Conservation (phyloP, 2,113 vertebrate genomes). For the Chionodraco myersi region DNA sequence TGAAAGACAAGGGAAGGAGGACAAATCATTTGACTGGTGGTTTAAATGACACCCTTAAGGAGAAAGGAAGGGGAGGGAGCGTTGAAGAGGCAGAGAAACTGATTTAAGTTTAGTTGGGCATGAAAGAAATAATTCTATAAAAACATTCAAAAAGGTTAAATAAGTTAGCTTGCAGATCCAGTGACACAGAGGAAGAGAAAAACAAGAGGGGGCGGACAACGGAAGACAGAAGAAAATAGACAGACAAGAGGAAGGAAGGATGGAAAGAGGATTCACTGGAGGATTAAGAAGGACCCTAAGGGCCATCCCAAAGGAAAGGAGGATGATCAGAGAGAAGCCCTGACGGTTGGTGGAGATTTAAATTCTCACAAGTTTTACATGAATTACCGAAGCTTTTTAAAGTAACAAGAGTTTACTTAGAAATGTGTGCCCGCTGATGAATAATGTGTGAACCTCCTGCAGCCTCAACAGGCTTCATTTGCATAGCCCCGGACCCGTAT, state of each 20-base stretch:
- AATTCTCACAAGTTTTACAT: constrained; percentile 52
- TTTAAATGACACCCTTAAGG: constrained; percentile 51
- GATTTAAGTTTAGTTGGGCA: neutral
- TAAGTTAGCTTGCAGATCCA: constrained; percentile 38
- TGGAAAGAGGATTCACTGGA: constrained; percentile 38
- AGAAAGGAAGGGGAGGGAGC: constrained; percentile 1
- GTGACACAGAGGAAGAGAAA: constrained; percentile 6
- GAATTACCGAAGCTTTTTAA: constrained; percentile 49
- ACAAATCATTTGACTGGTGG: constrained; percentile 50
- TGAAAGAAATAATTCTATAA: constrained; percentile 13
- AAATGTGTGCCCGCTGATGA: constrained; percentile 43
- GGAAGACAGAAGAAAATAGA: constrained; percentile 16
- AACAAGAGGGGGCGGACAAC: constrained; percentile 16
- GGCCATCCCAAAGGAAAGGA: constrained; percentile 52
- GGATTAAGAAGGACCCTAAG: constrained; percentile 59
- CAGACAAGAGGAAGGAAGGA: constrained; percentile 18
- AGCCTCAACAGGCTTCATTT: constrained; percentile 29
- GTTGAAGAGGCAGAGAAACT: constrained; percentile 17
- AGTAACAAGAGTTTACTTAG: constrained; percentile 43
- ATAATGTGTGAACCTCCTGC: constrained; percentile 30
- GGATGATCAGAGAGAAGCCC: constrained; percentile 65
- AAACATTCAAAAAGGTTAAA: constrained; percentile 41
- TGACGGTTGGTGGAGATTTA: constrained; percentile 63
- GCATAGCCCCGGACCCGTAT: neutral
- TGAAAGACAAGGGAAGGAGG: constrained; percentile 4